Percentiles rank a stretch among this genome's conserved stretches.
Conservation (phyloP, 1,140 invertebrate genomes). For the Achatina immaculata region DNA sequence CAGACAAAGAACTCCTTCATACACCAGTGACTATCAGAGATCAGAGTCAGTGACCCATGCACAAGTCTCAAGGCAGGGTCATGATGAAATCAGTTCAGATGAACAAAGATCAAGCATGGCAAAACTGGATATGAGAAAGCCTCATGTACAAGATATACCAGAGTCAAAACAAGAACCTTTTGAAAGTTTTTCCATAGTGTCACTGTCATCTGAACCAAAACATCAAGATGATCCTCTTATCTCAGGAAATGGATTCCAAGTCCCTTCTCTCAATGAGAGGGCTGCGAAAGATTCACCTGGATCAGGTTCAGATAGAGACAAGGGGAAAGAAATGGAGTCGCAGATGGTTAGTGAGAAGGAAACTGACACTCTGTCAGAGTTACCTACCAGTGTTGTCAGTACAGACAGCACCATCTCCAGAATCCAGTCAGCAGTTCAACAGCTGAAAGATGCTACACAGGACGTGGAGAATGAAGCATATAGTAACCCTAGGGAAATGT, state of each 20-base stretch:
- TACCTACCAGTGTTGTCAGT: slow-evolving; percentile 27
- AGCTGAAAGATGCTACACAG: background rate
- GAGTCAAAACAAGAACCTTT: slow-evolving; percentile 42
- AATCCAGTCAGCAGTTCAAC: background rate
- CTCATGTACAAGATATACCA: no score
- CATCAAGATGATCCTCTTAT: slow-evolving; percentile 1
- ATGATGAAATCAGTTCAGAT: background rate
- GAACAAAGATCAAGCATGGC: background rate
- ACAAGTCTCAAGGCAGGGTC: background rate
- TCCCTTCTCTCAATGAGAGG: slow-evolving; percentile 48
- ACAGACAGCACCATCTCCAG: background rate
- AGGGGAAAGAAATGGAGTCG: slow-evolving; percentile 40
- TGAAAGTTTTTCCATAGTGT: slow-evolving; percentile 52
- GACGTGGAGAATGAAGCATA: background rate
- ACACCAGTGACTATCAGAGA: slow-evolving; percentile 13
- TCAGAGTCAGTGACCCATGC: background rate
- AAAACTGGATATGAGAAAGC: no score
- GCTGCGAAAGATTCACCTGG: slow-evolving; percentile 42
- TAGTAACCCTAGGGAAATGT: background rate
- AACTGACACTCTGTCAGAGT: slow-evolving; percentile 40
- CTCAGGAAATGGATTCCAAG: no score
- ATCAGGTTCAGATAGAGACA: slow-evolving; percentile 3
- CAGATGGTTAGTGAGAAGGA: slow-evolving; percentile 35
- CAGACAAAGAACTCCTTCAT: background rate
- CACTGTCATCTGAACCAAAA: slow-evolving; percentile 20